Conservation (phyloP, 2,113 vertebrate species). For the Donacobius atricapilla region DNA sequence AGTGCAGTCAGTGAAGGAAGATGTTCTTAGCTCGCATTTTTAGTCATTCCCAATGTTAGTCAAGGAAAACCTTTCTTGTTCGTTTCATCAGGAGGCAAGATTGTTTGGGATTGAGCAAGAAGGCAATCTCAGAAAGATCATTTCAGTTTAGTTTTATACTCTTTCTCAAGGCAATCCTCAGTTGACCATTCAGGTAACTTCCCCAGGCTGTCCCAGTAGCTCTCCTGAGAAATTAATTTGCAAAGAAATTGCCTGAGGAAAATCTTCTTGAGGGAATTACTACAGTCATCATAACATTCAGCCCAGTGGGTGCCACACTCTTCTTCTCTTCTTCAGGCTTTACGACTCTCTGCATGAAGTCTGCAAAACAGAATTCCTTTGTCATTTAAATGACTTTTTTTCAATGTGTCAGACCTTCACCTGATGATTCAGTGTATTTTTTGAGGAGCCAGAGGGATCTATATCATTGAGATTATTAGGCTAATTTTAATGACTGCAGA, state of each 20-base stretch:
- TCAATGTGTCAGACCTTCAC: not conserved
- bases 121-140: not conserved
- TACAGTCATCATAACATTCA: not conserved
- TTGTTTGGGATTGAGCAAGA: not conserved
- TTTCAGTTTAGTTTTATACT: not conserved
- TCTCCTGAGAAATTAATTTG: not conserved
- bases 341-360: not conserved
- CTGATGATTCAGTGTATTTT: not conserved
- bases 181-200: not conserved
- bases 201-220: not conserved
- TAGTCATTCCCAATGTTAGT: not conserved
- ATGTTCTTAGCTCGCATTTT: not conserved
- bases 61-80: not conserved
- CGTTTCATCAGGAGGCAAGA: not conserved
- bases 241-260: not conserved
- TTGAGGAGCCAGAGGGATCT: not conserved
- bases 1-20: not conserved
- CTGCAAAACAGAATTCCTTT: not conserved
- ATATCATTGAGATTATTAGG: not conserved
- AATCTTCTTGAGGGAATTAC: conserved; percentile 17
- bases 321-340: not conserved
- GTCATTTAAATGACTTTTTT: not conserved
- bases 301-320: not conserved
- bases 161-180: not conserved
- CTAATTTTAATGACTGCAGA: conserved; percentile 18